Percentiles rank a stretch among this genome's conserved stretches.
Conservation (phyloP, 2,797 vertebrate species). For the Iguana delicatissima region DNA sequence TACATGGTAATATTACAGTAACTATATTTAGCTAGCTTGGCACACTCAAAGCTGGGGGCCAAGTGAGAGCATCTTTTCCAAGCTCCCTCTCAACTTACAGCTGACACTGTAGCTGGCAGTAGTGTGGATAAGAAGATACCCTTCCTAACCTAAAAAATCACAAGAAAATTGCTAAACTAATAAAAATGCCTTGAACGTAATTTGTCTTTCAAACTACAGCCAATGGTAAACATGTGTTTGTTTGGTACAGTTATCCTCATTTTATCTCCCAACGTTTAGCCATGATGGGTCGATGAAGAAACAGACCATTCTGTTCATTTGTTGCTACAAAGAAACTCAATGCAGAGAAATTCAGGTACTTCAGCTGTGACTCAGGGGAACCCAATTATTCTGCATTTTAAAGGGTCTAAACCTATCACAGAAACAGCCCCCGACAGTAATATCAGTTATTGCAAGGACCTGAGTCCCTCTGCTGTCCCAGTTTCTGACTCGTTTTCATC, state of each 20-base stretch:
- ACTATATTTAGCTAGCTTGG: not conserved
- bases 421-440: not conserved
- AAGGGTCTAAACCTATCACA: constrained; percentile 21
- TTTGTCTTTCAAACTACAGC: not conserved
- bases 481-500: not conserved
- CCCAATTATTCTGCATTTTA: not conserved
- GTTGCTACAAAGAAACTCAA: not conserved
- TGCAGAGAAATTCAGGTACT: not conserved
- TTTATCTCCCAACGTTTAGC: not conserved
- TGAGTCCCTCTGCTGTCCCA: not conserved
- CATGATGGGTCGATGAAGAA: not conserved
- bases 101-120: not conserved
- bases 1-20: too few relatives aligned
- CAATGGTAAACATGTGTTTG: not conserved
- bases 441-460: constrained; percentile 10
- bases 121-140: not conserved
- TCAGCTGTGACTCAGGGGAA: not conserved
- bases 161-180: not conserved
- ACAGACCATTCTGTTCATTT: not conserved
- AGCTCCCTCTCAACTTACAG: not conserved
- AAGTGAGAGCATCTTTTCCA: not conserved
- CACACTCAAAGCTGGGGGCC: too few relatives aligned
- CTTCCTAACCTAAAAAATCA: not conserved
- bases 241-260: not conserved
- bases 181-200: not conserved